These are phyloP conservation scores for Toxotes lorentzi DNA, from an alignment of 2,797 vertebrate species.

Conservation along the genomic window DNA sequence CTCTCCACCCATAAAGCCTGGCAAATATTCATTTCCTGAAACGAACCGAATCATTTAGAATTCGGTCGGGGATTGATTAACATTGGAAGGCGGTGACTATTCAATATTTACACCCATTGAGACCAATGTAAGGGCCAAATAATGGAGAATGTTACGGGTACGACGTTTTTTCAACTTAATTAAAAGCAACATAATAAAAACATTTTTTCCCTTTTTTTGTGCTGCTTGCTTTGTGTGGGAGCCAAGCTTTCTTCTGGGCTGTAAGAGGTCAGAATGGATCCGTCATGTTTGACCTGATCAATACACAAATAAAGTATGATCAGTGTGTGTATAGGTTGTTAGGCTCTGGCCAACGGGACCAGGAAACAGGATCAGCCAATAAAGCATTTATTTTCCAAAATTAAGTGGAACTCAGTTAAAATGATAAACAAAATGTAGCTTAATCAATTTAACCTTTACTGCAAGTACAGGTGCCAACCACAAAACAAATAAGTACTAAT, in stretches of 20 bases:
- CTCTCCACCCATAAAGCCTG: slow-evolving; percentile 55
- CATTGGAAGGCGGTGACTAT: slow-evolving; percentile 80
- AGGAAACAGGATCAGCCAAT: slow-evolving; percentile 9
- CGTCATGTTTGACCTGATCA: slow-evolving; percentile 85
- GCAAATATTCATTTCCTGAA: slow-evolving; percentile 89
- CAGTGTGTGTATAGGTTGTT: slow-evolving; percentile 20
- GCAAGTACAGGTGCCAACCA: not conserved
- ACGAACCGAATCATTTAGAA: slow-evolving; percentile 88
- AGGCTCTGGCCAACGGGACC: not conserved
- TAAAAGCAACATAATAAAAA: slow-evolving; percentile 89
- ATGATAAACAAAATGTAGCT: not conserved
- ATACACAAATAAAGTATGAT: slow-evolving; percentile 85
- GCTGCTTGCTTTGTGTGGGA: slow-evolving; percentile 12
- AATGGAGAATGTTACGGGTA: slow-evolving; percentile 86
- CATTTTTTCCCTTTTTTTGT: slow-evolving; percentile 67
- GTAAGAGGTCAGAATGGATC: slow-evolving; percentile 87
- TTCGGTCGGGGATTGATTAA: slow-evolving; percentile 88
- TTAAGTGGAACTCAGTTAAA: not conserved
- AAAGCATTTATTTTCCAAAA: not conserved
- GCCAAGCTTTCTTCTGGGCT: slow-evolving; percentile 81
- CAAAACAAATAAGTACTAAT: not conserved
- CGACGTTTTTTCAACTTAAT: slow-evolving; percentile 87
- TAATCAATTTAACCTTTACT: not conserved
- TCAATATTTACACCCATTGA: slow-evolving; percentile 89
- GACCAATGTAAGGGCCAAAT: slow-evolving; percentile 85